Percentiles rank a stretch among this genome's conserved stretches.
Conservation (phyloP, 2,797 vertebrate species). For the Ctenochaetus hawaiiensis region DNA sequence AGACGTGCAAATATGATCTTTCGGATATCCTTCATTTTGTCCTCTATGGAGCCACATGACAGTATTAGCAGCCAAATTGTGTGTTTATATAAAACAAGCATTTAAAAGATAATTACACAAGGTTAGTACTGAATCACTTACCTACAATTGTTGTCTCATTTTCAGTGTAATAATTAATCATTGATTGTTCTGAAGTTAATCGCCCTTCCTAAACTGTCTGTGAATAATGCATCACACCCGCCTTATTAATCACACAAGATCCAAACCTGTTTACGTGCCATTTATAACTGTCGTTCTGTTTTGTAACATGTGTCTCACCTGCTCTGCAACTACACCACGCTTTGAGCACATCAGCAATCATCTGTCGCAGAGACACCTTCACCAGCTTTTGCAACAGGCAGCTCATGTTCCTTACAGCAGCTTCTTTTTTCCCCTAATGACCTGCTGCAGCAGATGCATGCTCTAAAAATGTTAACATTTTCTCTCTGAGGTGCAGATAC, state of each 20-base stretch:
- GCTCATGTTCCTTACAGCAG: constrained; percentile 52
- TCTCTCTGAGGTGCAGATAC: constrained; percentile 6
- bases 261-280: constrained; percentile 42
- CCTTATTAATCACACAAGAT: constrained; percentile 51
- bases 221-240: constrained; percentile 48
- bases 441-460: constrained; percentile 36
- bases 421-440: constrained; percentile 36
- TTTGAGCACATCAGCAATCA: constrained; percentile 28
- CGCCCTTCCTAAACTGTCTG: constrained; percentile 19
- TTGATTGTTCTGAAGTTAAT: constrained; percentile 47
- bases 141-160: constrained; percentile 8
- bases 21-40: constrained; percentile 68
- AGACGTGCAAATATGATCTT: constrained; percentile 55
- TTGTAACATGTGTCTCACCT: constrained; percentile 5
- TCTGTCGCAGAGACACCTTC: constrained; percentile 44
- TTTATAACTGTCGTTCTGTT: constrained; percentile 46
- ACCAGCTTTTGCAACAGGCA: constrained; percentile 23
- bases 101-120: constrained; percentile 19
- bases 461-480: constrained; percentile 38
- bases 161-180: constrained; percentile 46
- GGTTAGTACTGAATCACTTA: constrained; percentile 12
- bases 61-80: constrained; percentile 1
- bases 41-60: constrained; percentile 56
- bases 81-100: background rate
- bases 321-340: constrained; percentile 11